Percentiles rank a stretch among this genome's conserved stretches.
phyloP scores from a whole-genome alignment of 2,797 vertebrate genomes.

The Acrossocheilus fasciatus region DNA sequence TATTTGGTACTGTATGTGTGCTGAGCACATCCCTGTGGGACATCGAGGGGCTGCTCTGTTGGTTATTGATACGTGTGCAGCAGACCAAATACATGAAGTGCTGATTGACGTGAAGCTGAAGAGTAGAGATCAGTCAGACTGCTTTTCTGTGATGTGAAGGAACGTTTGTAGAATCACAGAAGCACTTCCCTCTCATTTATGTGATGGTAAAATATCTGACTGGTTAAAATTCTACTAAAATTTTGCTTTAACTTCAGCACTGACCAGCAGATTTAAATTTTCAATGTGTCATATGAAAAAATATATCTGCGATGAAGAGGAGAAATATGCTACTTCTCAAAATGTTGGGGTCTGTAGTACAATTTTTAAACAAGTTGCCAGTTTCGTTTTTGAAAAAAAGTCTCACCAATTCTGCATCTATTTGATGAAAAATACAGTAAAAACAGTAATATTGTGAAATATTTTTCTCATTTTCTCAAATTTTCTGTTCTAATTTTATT shows the following conservation, averaged over 20 bases:
- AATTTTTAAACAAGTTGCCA: too few species aligned
- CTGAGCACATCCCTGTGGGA: not conserved
- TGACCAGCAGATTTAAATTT: not conserved
- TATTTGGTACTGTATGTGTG: not conserved
- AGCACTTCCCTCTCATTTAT: not conserved
- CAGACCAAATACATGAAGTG: conserved; percentile 13
- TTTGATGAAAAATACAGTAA: not conserved
- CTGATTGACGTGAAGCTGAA: conserved; percentile 4
- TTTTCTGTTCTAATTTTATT: not conserved
- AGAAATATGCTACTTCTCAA: too few species aligned
- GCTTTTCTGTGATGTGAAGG: conserved; percentile 68
- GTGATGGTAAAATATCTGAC: not conserved
- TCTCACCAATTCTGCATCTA: too few species aligned
- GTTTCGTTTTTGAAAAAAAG: too few species aligned
- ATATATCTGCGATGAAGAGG: too few species aligned
- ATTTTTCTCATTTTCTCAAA: not conserved
- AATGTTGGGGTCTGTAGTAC: too few species aligned
- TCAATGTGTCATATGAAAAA: too few species aligned
- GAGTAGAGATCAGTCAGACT: conserved; percentile 74
- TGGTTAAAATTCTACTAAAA: not conserved
- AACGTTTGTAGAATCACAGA: conserved; percentile 40
- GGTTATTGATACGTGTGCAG: not conserved
- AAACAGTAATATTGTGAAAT: not conserved
- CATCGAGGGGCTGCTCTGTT: not conserved
- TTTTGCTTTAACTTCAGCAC: not conserved